Evolutionary conservation across 2,888 invertebrate genomes (phyloP), one percentile per base, ranked within the genome.

Genomic region (Temnothorax ravouxi): DNA sequence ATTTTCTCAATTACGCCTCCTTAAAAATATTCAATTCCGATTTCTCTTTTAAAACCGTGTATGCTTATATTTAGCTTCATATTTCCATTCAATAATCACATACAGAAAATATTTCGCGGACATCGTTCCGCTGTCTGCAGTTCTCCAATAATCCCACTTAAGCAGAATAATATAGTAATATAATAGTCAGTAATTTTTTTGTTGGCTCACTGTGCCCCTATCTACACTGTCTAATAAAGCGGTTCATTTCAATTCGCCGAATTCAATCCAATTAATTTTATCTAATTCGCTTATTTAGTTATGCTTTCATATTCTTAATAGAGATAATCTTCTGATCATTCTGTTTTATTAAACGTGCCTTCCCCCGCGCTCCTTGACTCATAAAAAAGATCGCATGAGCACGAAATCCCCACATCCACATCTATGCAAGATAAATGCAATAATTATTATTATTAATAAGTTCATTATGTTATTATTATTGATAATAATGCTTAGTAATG

Each of bases 261-360:
- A 74, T 59, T 61, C 61, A 75, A 75, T 75, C n/a, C 34, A 21
- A 62, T 62, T 75, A 47, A 75, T 75, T 75, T 75, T n/a, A 62
- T 21, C 47, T 47, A 62, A 62, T 64, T 29, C 47, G 29, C 15
- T 47, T 75, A 62, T 62, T 75, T 59, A 44, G 21, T 75, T 47
- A 75, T 47, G 6, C 44, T 47, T 47, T 47, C 47, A 47, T n/a
- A 41, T 47, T 62, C n/a, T n/a, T 75, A 15, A 29, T 61, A 34
- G n/a, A 47, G 15, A n/a, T 47, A 34, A 21, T 6, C 3, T 11
- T 29, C 15, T 21, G 64, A 47, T 62, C 21, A 25, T 62, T 72
- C 21, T 38, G 15, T n/a, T 61, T 62, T 44, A n/a, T 62, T 34
- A 5, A 44, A 61, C 29, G 15, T 74, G 29, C 13, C 9, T 41